Evolutionary conservation across 2,113 vertebrate species (phyloP).

Genomic region (Pedetes capensis): DNA sequence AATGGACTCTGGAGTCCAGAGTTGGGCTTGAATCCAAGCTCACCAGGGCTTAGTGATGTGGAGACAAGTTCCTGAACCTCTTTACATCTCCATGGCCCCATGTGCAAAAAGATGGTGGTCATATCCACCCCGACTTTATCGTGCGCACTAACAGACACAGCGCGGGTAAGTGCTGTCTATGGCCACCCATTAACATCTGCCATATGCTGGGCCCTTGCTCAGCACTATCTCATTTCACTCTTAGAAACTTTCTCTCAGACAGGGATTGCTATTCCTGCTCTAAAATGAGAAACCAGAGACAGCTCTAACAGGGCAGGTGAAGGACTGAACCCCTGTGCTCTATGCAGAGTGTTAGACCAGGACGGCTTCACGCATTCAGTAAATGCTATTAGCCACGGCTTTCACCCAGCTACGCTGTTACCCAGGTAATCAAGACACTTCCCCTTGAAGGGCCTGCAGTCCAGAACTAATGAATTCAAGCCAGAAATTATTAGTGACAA

Average conservation of each 20-base stretch:
- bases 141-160: not conserved
- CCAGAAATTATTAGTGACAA: not conserved
- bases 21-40: not conserved
- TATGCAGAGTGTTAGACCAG: not conserved
- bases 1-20: not conserved
- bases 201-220: fast-evolving
- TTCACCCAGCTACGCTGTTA: not conserved
- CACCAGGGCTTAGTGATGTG: not conserved
- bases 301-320: not conserved
- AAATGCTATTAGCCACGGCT: not conserved
- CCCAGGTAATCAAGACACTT: not conserved
- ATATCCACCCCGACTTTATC: not conserved
- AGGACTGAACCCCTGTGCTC: not conserved
- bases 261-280: not conserved
- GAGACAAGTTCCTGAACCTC: not conserved
- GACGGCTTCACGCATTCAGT: fast-evolving
- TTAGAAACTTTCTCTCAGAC: not conserved
- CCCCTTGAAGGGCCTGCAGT: not conserved
- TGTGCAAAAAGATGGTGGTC: not conserved
- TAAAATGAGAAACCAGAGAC: not conserved
- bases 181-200: fast-evolving
- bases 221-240: not conserved
- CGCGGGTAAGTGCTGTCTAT: fast-evolving
- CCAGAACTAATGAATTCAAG: not conserved
- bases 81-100: not conserved